Evolutionary conservation across 2,888 invertebrate species (phyloP).

Genomic region (Teleogryllus oceanicus): DNA sequence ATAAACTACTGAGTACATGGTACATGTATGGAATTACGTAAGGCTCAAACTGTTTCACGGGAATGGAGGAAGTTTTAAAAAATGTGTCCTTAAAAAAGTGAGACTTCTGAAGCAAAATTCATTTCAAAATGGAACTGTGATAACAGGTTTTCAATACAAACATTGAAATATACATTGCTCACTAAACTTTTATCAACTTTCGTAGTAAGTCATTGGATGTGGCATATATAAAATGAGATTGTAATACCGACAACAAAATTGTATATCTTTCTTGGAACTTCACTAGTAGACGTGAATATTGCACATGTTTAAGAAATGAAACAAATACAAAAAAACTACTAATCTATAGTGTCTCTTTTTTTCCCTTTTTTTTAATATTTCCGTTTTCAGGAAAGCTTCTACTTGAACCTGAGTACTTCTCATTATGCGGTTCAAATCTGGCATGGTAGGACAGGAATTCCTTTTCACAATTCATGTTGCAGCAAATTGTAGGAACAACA

Average conservation of each 20-base stretch:
- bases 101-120: background rate
- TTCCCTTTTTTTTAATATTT: too few species aligned
- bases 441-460: background rate
- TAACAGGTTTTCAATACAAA: background rate
- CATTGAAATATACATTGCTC: background rate
- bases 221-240: background rate
- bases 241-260: background rate
- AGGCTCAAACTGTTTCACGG: background rate
- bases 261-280: background rate
- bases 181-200: background rate
- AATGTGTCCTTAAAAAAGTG: background rate
- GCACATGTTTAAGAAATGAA: background rate
- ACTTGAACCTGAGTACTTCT: background rate
- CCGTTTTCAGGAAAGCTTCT: background rate
- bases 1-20: background rate
- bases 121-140: background rate
- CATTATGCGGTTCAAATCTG: background rate
- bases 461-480: background rate
- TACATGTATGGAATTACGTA: background rate
- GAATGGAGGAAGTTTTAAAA: background rate
- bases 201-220: background rate
- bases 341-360: background rate
- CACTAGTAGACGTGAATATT: background rate
- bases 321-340: background rate
- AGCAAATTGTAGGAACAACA: background rate